Percentiles rank a stretch among this genome's conserved stretches.
Evolutionary conservation across 92 coral and sea anemone genomes (phyloP).

Genomic region (Scolanthus callimorphus): DNA sequence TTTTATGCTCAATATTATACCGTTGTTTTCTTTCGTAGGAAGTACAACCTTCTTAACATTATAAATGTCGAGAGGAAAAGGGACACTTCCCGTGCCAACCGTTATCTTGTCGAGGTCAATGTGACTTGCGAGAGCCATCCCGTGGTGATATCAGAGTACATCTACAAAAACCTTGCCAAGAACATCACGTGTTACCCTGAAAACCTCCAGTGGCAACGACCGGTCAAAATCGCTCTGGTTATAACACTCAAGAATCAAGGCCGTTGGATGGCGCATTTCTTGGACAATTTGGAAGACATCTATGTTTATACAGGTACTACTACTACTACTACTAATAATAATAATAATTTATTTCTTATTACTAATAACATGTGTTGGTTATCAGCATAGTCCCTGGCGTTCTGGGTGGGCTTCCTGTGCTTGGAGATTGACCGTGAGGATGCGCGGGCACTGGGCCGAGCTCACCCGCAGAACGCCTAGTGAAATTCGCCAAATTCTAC

Average conservation of each 20-base stretch:
- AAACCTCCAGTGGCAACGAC: conserved; percentile 55
- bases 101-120: conserved; percentile 64
- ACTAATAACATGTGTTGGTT: too few species aligned
- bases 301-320: conserved; percentile 3
- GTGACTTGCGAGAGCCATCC: conserved; percentile 38
- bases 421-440: too few species aligned
- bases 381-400: too few species aligned
- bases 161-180: conserved; percentile 26
- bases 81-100: conserved; percentile 30
- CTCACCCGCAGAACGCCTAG: too few species aligned
- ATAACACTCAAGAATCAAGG: conserved; percentile 58
- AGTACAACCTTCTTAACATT: conserved; percentile 40
- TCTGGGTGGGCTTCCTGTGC: too few species aligned
- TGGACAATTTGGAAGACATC: conserved; percentile 58
- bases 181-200: conserved; percentile 35
- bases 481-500: too few species aligned
- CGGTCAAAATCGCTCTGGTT: conserved; percentile 49
- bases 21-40: conserved; percentile 57
- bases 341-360: too few species aligned
- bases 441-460: too few species aligned
- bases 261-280: conserved; percentile 61
- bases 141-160: conserved; percentile 67
- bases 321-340: too few species aligned
- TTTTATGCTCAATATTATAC: too few species aligned
- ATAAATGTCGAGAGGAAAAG: conserved; percentile 64